Percentiles rank a stretch among this genome's conserved stretches.
phyloP scores from a whole-genome alignment of 2,113 vertebrate species.

The Anolis carolinensis region DNA sequence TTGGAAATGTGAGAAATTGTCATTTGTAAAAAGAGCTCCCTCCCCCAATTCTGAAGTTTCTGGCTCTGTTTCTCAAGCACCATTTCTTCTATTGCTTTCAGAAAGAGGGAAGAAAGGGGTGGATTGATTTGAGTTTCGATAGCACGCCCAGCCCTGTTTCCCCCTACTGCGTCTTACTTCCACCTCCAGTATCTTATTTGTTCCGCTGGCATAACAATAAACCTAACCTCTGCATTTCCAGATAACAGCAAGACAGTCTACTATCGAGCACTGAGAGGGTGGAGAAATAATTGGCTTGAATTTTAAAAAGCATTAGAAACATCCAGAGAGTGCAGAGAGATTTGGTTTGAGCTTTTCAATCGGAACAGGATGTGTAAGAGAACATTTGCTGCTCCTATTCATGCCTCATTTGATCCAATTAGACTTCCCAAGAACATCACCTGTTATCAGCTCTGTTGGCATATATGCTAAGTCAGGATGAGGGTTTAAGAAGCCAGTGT shows the following conservation, averaged over 20 bases:
- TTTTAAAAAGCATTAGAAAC: background rate
- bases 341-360: background rate
- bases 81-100: slow-evolving; percentile 66
- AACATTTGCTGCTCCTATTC: background rate
- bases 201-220: slow-evolving; percentile 20
- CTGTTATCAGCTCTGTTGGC: background rate
- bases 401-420: background rate
- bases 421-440: background rate
- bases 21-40: slow-evolving; percentile 53
- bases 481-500: background rate
- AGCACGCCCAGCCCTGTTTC: slow-evolving; percentile 55
- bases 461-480: background rate
- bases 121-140: slow-evolving; percentile 68
- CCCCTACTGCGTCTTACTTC: slow-evolving; percentile 39
- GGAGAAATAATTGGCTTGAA: background rate
- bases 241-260: slow-evolving; percentile 39
- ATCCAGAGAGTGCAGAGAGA: too few species aligned
- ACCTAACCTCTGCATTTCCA: slow-evolving; percentile 35
- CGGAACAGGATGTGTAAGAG: background rate
- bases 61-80: slow-evolving; percentile 67
- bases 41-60: slow-evolving; percentile 55
- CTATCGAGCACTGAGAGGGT: background rate
- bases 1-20: slow-evolving; percentile 51
- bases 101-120: slow-evolving; percentile 43
- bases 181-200: slow-evolving; percentile 23